Conservation (phyloP, 2,888 invertebrate species). For the Nemotelus pantherinus region DNA sequence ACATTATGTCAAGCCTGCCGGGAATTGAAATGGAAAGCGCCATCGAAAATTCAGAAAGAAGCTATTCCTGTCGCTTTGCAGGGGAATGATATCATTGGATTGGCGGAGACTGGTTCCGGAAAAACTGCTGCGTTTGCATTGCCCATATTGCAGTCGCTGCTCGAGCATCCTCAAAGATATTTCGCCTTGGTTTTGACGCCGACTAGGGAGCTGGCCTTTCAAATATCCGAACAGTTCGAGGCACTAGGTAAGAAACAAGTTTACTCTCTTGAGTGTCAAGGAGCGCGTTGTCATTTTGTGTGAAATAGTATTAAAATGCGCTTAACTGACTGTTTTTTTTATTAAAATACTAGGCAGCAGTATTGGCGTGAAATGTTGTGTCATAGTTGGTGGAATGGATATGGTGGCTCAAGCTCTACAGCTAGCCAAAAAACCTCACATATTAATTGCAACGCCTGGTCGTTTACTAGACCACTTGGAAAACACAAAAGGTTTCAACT, state of each 20-base stretch:
- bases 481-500: slow-evolving; percentile 96
- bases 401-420: slow-evolving; percentile 94
- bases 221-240: slow-evolving; percentile 98
- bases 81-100: slow-evolving; percentile 76
- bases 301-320: background rate
- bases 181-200: slow-evolving; percentile 95
- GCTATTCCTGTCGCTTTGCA: slow-evolving; percentile 90
- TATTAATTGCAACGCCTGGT: slow-evolving; percentile 97
- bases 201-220: slow-evolving; percentile 96
- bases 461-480: slow-evolving; percentile 95
- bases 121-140: slow-evolving; percentile 98
- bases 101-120: slow-evolving; percentile 81
- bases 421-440: slow-evolving; percentile 95
- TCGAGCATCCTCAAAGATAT: slow-evolving; percentile 92
- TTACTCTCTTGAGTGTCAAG: background rate
- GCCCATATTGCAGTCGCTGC: slow-evolving; percentile 90
- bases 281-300: background rate
- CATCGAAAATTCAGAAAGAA: slow-evolving; percentile 95
- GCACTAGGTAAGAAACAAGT: slow-evolving; percentile 78
- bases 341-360: slow-evolving; percentile 71
- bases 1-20: slow-evolving; percentile 90
- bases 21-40: slow-evolving; percentile 91
- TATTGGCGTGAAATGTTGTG: slow-evolving; percentile 94
- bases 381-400: slow-evolving; percentile 98
- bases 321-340: background rate